Base-by-base conservation (phyloP, 1,140 invertebrate species). In the Melanaphis sacchari region DNA sequence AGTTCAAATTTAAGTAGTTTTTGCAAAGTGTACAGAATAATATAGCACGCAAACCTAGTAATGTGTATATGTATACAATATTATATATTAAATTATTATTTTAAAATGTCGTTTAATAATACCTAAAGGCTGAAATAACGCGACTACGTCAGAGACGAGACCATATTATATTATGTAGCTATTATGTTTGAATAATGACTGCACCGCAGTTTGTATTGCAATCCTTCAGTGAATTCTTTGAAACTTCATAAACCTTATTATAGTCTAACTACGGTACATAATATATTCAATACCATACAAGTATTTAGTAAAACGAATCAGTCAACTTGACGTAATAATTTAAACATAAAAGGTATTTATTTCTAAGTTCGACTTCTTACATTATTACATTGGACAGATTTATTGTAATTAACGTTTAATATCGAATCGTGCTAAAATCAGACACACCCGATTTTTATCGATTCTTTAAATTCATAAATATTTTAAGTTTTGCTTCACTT, bases 21-120 rank as follows among this genome's bases (percentile, higher is more conserved):
- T 59, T 3, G 9, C 0, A 66, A 18, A 66, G 31, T 66, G 11
- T 15, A 15, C 0, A 5, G 31, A 66, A 66, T 18, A n/a, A n/a
- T 66, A n/a, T 66, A n/a, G 11, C 1, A n/a, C 59, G 31, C 15
- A n/a, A n/a, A 66, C 3, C 11, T 18, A n/a, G 11, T 18, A 18
- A n/a, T n/a, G 31, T 66, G 31, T 7, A 54, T 0, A 1, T 3
- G 26, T 9, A 0, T n/a, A n/a, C n/a, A n/a, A n/a, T n/a, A 3
- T 2, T 59, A 15, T 66, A 66, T 66, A 66, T 66, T n/a, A n/a
- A 66, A 66, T 66, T 11, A n/a, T n/a, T 66, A 66, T n/a, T 5
- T 18, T 66, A 4, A n/a, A n/a, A 18, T 66, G 1, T n/a, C 31
- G 31, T 66, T n/a, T 66, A 31, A 18, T 18, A n/a, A 66, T 66